A percentile compares a stretch with the other conserved stretches of the same genome.
Evolutionary conservation across 2,888 invertebrate species (phyloP).

Genomic region (Stomorhina lunata): DNA sequence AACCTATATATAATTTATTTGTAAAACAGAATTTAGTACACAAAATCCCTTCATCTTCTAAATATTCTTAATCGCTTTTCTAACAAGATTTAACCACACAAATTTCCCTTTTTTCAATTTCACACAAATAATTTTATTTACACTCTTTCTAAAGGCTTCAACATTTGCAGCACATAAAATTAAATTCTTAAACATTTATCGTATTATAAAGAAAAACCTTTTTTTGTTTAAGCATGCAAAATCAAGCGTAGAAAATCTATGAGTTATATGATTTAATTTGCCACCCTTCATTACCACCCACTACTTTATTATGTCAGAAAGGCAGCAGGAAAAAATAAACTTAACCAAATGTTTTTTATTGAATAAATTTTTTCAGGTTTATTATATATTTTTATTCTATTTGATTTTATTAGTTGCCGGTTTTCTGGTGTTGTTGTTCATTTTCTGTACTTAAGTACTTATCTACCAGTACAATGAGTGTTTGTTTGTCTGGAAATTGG

Average conservation of each 20-base stretch:
- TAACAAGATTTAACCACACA: background rate
- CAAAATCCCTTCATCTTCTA: background rate
- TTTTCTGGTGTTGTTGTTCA: conserved; percentile 27
- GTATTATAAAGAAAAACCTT: background rate
- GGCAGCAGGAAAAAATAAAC: background rate
- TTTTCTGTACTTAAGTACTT: conserved; percentile 43
- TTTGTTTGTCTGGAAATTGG: background rate
- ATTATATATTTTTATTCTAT: background rate
- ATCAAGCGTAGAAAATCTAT: background rate
- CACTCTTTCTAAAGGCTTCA: background rate
- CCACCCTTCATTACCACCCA: background rate
- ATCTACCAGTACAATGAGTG: conserved; percentile 31
- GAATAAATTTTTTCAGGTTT: conserved; percentile 37
- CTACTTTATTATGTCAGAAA: background rate
- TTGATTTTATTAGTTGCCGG: conserved; percentile 5
- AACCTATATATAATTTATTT: background rate
- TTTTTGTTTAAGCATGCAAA: background rate
- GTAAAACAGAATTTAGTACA: background rate
- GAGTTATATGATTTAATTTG: too few relatives aligned
- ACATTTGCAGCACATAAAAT: conserved; percentile 17
- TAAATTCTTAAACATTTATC: conserved; percentile 31
- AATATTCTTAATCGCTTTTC: background rate
- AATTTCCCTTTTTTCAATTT: background rate
- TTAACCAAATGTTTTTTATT: conserved; percentile 28
- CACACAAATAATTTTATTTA: background rate